These are phyloP conservation scores for Neodiprion virginianus DNA, from an alignment of 1,140 invertebrate species.

Conservation along the genomic window DNA sequence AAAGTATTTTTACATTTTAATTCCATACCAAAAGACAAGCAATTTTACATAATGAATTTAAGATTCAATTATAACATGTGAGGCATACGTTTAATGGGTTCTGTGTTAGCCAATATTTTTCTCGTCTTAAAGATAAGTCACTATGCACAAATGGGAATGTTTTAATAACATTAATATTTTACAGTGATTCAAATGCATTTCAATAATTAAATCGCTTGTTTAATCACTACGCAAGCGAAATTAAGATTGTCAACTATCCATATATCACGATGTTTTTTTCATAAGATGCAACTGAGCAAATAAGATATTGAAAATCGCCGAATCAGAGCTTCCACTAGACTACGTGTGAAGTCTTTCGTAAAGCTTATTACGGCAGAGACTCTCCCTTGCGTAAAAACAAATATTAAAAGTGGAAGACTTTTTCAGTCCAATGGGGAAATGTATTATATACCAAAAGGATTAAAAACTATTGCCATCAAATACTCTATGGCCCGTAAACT, in stretches of 20 bases:
- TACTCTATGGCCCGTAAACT: background rate
- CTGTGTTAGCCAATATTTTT: too few relatives aligned
- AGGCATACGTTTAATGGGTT: too few relatives aligned
- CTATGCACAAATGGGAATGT: slow-evolving; percentile 46
- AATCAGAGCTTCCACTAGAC: too few relatives aligned
- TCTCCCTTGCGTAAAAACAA: background rate
- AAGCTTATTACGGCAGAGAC: background rate
- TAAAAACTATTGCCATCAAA: background rate
- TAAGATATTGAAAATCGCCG: too few relatives aligned
- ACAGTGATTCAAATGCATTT: slow-evolving; percentile 12
- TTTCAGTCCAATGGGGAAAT: background rate
- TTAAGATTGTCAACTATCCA: too few relatives aligned
- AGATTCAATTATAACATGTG: too few relatives aligned
- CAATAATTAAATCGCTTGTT: background rate
- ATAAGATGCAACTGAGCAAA: too few relatives aligned
- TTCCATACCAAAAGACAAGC: too few relatives aligned
- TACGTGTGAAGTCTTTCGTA: background rate
- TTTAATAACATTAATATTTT: slow-evolving; percentile 22
- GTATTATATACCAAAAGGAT: background rate
- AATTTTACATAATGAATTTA: too few relatives aligned
- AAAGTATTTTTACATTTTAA: too few relatives aligned
- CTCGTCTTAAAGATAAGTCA: slow-evolving; percentile 38
- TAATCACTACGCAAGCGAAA: too few relatives aligned
- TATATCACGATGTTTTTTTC: too few relatives aligned
- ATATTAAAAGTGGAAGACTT: background rate